Evolutionary conservation across 2,888 invertebrate species (phyloP).

Genomic region (Perithous albicinctus): DNA sequence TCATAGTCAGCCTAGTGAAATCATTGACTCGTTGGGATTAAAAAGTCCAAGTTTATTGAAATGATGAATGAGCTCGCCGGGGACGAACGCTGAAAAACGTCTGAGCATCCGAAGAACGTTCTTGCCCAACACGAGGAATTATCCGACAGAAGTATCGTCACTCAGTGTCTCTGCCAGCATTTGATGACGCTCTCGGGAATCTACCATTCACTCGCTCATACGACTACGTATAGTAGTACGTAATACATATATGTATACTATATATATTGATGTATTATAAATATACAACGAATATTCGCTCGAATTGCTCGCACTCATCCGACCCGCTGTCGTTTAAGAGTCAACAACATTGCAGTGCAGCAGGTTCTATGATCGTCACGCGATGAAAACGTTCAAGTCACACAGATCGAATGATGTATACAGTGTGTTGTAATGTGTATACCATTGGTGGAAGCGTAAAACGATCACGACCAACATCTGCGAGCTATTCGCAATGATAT

Average conservation of each 20-base stretch:
- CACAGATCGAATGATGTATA: slow-evolving; percentile 4
- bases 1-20: background rate
- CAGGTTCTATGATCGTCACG: slow-evolving; percentile 38
- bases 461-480: slow-evolving; percentile 47
- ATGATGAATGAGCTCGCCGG: slow-evolving; percentile 31
- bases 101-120: slow-evolving; percentile 39
- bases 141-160: slow-evolving; percentile 10
- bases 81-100: slow-evolving; percentile 2
- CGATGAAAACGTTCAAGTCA: slow-evolving; percentile 22
- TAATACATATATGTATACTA: background rate
- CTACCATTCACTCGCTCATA: slow-evolving; percentile 46
- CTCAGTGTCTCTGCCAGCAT: slow-evolving; percentile 31
- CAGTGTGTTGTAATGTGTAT: background rate
- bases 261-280: slow-evolving; percentile 43
- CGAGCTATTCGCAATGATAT: slow-evolving; percentile 45
- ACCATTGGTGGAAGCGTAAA: slow-evolving; percentile 9
- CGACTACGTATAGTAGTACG: background rate
- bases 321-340: slow-evolving; percentile 10
- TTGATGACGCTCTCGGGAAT: slow-evolving; percentile 22
- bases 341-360: slow-evolving; percentile 33
- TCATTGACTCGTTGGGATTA: background rate
- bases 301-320: slow-evolving; percentile 31
- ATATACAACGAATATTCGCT: slow-evolving; percentile 48
- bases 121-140: slow-evolving; percentile 20
- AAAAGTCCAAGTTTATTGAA: background rate